Conservation (phyloP, 2,888 invertebrate genomes). For the Aromia moschata region DNA sequence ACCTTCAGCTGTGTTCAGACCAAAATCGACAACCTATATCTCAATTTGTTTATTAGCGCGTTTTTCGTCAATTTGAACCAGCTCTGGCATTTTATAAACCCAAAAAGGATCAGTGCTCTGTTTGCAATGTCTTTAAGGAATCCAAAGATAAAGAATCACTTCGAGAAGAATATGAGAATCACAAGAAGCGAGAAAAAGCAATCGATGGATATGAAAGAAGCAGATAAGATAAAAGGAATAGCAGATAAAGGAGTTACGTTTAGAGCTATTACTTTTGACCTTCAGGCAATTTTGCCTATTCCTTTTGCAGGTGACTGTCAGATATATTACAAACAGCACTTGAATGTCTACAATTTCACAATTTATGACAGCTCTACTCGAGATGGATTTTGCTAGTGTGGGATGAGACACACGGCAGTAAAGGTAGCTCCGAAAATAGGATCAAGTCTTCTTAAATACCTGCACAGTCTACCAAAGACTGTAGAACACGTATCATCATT, state of each 20-base stretch:
- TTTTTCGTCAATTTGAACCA: neutral
- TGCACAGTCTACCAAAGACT: slow-evolving; percentile 29
- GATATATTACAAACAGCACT: slow-evolving; percentile 17
- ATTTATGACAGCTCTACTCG: too few relatives aligned
- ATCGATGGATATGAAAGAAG: too few relatives aligned
- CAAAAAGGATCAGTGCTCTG: neutral
- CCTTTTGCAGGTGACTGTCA: slow-evolving; percentile 5
- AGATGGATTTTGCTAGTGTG: too few relatives aligned
- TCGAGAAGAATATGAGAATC: neutral
- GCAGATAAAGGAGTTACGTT: neutral
- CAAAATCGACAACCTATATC: neutral
- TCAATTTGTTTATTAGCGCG: neutral
- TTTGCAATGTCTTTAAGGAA: neutral
- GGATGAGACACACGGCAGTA: neutral
- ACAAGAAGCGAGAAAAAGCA: neutral
- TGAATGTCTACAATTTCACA: slow-evolving; percentile 38
- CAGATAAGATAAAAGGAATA: neutral
- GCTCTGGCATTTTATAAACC: neutral
- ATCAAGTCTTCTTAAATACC: slow-evolving; percentile 28
- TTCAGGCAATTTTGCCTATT: slow-evolving; percentile 5
- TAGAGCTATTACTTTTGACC: slow-evolving; percentile 4
- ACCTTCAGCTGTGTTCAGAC: neutral
- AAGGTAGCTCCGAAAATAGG: neutral
- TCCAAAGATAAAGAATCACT: neutral
- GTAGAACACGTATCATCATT: slow-evolving; percentile 31